Conservation (phyloP, 2,888 invertebrate genomes). For the Sarcophaga caerulescens region DNA sequence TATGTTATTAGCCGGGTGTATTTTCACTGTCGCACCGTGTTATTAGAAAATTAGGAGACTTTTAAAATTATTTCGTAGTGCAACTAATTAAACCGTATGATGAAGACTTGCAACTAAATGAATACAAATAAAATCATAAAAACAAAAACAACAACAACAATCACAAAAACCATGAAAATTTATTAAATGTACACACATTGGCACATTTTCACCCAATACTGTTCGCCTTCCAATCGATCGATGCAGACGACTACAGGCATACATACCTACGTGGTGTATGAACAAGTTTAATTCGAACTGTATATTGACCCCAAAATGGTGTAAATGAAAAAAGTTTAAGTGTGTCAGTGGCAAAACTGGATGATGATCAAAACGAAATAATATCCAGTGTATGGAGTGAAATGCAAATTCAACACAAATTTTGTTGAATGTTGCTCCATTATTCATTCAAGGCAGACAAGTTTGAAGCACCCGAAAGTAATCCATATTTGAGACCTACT, state of each 20-base stretch:
- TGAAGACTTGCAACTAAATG: no score
- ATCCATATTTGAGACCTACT: no score
- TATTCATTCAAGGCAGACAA: slow-evolving; percentile 24
- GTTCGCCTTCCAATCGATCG: neutral
- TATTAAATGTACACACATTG: slow-evolving; percentile 39
- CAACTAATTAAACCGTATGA: neutral
- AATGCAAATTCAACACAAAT: slow-evolving; percentile 42
- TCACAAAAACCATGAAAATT: slow-evolving; percentile 5
- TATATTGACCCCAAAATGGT: slow-evolving; percentile 54
- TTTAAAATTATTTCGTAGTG: neutral
- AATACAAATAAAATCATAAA: no score
- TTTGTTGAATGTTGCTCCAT: neutral
- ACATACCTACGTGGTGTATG: neutral
- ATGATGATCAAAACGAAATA: slow-evolving; percentile 32
- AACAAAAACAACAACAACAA: neutral
- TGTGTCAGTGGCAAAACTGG: slow-evolving; percentile 61
- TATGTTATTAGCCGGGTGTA: no score
- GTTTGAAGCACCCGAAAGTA: neutral
- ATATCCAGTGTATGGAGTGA: neutral
- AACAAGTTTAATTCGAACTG: slow-evolving; percentile 47
- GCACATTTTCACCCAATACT: slow-evolving; percentile 34
- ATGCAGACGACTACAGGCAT: neutral
- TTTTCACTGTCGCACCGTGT: no score
- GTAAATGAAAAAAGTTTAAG: slow-evolving; percentile 52
- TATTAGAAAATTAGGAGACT: neutral